Evolutionary conservation across 2,888 invertebrate species (phyloP).

Genomic region (Seira sanloemensis): DNA sequence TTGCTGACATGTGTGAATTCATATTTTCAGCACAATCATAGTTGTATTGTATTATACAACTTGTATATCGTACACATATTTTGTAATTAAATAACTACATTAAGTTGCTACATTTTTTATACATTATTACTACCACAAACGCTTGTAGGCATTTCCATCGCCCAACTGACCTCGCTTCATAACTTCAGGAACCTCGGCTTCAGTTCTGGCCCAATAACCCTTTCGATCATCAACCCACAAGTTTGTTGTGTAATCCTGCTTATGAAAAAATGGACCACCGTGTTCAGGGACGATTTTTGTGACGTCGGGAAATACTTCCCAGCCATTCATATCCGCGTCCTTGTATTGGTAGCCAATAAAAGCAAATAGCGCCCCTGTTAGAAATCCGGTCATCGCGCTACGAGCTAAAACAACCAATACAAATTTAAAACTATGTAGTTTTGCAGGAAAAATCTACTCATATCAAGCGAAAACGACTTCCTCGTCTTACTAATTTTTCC

Average conservation of each 20-base stretch:
- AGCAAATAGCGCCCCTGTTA: slow-evolving; percentile 28
- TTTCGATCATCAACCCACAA: not conserved
- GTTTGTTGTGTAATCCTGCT: slow-evolving; percentile 50
- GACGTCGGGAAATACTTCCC: slow-evolving; percentile 28
- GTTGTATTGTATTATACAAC: too few relatives aligned
- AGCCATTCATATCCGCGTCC: slow-evolving; percentile 32
- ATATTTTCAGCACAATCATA: too few relatives aligned
- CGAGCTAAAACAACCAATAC: slow-evolving; percentile 35
- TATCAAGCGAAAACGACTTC: not conserved
- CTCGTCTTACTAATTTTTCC: slow-evolving; percentile 66
- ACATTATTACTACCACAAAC: slow-evolving; percentile 39
- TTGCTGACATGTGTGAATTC: too few relatives aligned
- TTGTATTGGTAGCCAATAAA: slow-evolving; percentile 51
- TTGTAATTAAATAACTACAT: too few relatives aligned
- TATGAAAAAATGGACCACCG: slow-evolving; percentile 54
- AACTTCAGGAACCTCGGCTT: slow-evolving; percentile 45
- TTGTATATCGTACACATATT: too few relatives aligned
- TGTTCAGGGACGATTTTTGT: not conserved
- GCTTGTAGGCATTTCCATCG: slow-evolving; percentile 10
- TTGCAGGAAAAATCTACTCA: not conserved
- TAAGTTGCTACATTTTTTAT: too few relatives aligned
- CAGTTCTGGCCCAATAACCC: slow-evolving; percentile 64
- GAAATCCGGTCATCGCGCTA: slow-evolving; percentile 31
- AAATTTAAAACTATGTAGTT: slow-evolving; percentile 10
- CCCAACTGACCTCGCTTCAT: slow-evolving; percentile 39